Evolutionary conservation across 2,113 vertebrate species (phyloP).

Genomic region (Cebidichthys violaceus): DNA sequence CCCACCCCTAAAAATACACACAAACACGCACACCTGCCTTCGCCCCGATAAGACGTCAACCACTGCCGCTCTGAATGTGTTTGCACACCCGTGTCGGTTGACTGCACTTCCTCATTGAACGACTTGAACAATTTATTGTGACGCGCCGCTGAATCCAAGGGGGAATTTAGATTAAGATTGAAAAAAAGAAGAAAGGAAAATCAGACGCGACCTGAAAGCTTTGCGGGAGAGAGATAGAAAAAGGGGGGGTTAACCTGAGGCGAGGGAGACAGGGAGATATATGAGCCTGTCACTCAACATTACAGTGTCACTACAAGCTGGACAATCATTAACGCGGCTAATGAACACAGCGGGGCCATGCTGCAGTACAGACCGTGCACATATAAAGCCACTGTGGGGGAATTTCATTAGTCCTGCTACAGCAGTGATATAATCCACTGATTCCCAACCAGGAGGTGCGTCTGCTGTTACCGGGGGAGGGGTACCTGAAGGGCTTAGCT

Average conservation of each 20-base stretch:
- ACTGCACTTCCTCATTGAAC: constrained; percentile 78
- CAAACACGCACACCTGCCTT: constrained; percentile 65
- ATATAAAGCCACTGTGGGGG: constrained; percentile 12
- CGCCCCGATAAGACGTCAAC: constrained; percentile 71
- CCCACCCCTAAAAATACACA: constrained; percentile 45
- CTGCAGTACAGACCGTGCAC: constrained; percentile 1
- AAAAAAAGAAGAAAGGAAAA: constrained; percentile 65
- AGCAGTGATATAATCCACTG: constrained; percentile 10
- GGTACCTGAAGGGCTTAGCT: not conserved
- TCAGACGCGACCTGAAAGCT: constrained; percentile 62
- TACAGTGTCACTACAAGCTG: constrained; percentile 55
- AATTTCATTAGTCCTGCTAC: constrained; percentile 38
- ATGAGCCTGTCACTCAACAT: constrained; percentile 68
- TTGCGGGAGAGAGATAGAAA: constrained; percentile 11
- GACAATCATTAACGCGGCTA: constrained; percentile 71
- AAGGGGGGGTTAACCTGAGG: constrained; percentile 21
- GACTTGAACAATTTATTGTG: constrained; percentile 75
- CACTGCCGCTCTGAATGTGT: constrained; percentile 66
- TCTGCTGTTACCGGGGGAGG: not conserved
- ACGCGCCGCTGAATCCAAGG: constrained; percentile 64
- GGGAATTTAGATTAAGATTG: constrained; percentile 75
- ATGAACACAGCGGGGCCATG: constrained; percentile 50
- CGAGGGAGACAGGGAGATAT: constrained; percentile 45
- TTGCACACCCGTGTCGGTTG: constrained; percentile 71
- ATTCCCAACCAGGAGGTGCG: not conserved